A percentile compares a stretch with the other conserved stretches of the same genome.
Conservation (phyloP, 2,113 vertebrate genomes). For the Tetraodon nigroviridis region DNA sequence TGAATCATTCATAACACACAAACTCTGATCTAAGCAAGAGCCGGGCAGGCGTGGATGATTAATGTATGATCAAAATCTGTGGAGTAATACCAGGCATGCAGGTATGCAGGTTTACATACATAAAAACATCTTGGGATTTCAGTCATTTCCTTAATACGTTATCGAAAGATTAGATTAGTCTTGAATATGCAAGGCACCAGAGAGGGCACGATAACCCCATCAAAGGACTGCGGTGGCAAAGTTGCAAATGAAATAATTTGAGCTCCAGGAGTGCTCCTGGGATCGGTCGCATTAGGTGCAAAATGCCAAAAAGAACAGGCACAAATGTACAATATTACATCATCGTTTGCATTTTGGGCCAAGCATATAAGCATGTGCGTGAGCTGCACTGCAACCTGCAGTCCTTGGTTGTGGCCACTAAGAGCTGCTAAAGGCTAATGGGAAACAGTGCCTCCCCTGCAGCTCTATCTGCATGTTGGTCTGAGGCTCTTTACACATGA, state of each 20-base stretch:
- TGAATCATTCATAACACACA: conserved; percentile 30
- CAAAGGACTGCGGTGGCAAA: not conserved
- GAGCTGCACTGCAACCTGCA: conserved; percentile 12
- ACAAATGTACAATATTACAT: not conserved
- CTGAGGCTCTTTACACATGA: not conserved
- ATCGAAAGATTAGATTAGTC: not conserved
- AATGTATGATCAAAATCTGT: conserved; percentile 10
- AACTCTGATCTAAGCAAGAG: conserved; percentile 19
- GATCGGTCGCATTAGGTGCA: not conserved
- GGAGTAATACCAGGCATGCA: conserved; percentile 7
- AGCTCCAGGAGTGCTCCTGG: not conserved
- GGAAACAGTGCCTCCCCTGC: conserved; percentile 7
- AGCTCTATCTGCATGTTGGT: conserved; percentile 25
- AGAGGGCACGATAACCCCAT: not conserved
- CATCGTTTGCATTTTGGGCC: too few relatives aligned
- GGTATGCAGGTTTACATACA: not conserved
- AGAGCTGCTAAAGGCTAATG: conserved; percentile 50
- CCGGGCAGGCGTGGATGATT: not conserved
- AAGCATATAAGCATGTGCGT: not conserved
- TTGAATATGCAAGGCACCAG: too few relatives aligned
- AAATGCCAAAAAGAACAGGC: not conserved
- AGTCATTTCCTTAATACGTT: not conserved
- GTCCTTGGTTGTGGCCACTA: conserved; percentile 29
- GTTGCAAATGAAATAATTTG: not conserved
- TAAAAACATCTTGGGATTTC: not conserved